Percentiles rank a stretch among this genome's conserved stretches.
Conservation (phyloP, 2,113 vertebrate species). For the Alaudala cheleensis region DNA sequence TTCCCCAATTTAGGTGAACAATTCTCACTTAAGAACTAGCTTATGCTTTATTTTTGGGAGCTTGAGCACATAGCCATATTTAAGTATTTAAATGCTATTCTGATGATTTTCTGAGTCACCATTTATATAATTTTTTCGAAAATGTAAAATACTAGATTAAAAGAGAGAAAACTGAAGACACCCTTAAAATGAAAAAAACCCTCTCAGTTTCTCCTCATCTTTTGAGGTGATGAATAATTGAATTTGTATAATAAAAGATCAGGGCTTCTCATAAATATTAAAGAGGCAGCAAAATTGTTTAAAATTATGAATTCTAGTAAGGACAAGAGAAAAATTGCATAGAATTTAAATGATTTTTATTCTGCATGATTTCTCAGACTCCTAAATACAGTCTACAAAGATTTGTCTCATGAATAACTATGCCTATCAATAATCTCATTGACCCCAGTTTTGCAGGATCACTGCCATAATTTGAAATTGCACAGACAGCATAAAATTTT, state of each 20-base stretch:
- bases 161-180: background rate
- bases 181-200: background rate
- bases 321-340: background rate
- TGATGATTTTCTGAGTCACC: background rate
- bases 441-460: background rate
- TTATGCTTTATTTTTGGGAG: background rate
- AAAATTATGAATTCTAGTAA: background rate
- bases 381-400: background rate
- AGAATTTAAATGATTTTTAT: background rate
- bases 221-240: background rate
- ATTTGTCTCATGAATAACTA: background rate
- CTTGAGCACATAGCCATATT: background rate
- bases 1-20: background rate
- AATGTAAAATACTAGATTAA: background rate
- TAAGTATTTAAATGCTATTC: background rate
- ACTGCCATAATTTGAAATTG: background rate
- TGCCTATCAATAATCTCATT: background rate
- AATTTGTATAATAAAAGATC: background rate
- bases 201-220: background rate
- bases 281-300: background rate
- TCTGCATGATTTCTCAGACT: background rate
- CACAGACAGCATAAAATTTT: conserved; percentile 1
- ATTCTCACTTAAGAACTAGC: background rate
- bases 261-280: background rate
- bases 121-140: background rate